Percentiles rank a stretch among this genome's conserved stretches.
phyloP scores from a whole-genome alignment of 2,888 invertebrate species.

The Ornithoptera priamus region DNA sequence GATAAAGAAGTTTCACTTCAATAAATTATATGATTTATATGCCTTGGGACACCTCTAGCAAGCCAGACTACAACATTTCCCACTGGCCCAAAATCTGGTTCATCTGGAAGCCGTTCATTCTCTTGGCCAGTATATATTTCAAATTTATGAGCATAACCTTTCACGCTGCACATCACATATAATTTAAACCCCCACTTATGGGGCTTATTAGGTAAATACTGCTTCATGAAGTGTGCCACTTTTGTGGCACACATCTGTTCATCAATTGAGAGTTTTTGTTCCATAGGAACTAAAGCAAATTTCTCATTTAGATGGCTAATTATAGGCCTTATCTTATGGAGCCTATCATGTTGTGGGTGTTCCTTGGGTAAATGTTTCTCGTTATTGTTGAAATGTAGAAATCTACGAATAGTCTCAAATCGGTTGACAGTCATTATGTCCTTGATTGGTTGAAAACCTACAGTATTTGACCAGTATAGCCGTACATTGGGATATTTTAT shows the following conservation, averaged over 20 bases:
- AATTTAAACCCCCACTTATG: too few species aligned
- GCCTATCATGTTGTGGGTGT: constrained; percentile 19
- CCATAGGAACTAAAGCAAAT: constrained; percentile 4
- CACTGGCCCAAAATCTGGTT: constrained; percentile 43
- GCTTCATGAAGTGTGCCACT: too few species aligned
- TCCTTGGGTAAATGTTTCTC: too few species aligned
- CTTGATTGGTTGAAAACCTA: constrained; percentile 44
- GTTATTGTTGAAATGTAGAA: constrained; percentile 43
- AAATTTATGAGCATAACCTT: too few species aligned
- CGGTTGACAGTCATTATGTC: constrained; percentile 37
- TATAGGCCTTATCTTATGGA: constrained; percentile 34
- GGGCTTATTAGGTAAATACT: too few species aligned
- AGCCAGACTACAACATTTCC: constrained; percentile 42
- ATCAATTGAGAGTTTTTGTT: not conserved
- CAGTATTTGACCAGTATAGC: constrained; percentile 43
- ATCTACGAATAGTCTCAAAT: constrained; percentile 40
- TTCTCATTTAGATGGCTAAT: too few species aligned
- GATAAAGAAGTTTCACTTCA: too few species aligned
- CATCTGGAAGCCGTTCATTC: constrained; percentile 36
- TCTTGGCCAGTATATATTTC: too few species aligned
- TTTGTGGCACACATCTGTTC: constrained; percentile 4
- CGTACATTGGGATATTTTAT: constrained; percentile 40
- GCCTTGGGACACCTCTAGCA: constrained; percentile 40
- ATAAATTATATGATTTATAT: constrained; percentile 36
- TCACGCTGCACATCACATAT: too few species aligned